phyloP scores from a whole-genome alignment of 2,888 invertebrate species.

The Urechis unicinctus region DNA sequence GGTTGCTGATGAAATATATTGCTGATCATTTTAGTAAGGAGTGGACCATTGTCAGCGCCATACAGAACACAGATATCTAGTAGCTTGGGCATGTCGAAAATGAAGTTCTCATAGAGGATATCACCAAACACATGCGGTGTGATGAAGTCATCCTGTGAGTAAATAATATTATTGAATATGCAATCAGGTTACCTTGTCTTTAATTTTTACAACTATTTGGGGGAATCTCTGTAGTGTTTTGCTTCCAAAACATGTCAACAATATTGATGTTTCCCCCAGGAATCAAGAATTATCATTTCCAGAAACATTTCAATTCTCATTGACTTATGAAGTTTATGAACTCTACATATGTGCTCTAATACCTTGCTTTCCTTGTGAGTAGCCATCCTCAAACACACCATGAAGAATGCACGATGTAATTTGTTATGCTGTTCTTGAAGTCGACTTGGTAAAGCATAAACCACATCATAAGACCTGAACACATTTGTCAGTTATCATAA shows the following conservation, averaged over 20 bases:
- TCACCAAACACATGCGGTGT: conserved; percentile 62
- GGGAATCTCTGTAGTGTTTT: too few species aligned
- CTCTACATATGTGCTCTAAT: background rate
- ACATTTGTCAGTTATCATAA: background rate
- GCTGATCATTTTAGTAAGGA: conserved; percentile 62
- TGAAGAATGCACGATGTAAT: conserved; percentile 58
- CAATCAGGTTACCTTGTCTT: too few species aligned
- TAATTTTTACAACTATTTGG: background rate
- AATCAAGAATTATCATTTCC: too few species aligned
- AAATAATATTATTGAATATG: too few species aligned
- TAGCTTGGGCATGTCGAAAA: conserved; percentile 76
- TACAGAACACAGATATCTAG: conserved; percentile 73
- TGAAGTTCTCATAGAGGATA: conserved; percentile 70
- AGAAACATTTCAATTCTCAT: too few species aligned
- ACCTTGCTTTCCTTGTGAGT: conserved; percentile 70
- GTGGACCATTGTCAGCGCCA: conserved; percentile 61
- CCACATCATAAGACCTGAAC: conserved; percentile 6
- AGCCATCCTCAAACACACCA: conserved; percentile 69
- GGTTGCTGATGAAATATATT: conserved; percentile 65
- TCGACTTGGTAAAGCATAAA: conserved; percentile 27
- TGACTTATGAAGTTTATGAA: too few species aligned
- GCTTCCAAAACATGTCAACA: too few species aligned
- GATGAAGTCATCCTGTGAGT: conserved; percentile 55
- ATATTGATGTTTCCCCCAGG: too few species aligned
- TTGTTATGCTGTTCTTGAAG: conserved; percentile 59